Evolutionary conservation across 2,797 vertebrate species (phyloP).

Genomic region (Octomys mimax): DNA sequence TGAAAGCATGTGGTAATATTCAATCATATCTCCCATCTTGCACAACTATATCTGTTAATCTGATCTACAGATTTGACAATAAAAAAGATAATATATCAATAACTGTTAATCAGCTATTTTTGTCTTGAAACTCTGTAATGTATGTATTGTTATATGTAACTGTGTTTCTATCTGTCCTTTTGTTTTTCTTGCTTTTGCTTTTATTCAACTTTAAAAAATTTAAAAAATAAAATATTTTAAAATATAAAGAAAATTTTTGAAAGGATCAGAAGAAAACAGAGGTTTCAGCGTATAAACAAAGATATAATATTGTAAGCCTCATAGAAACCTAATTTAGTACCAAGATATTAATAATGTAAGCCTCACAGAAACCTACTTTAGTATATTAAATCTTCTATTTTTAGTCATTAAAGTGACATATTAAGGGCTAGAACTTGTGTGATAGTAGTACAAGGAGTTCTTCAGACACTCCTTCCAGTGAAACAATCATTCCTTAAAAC

Average conservation of each 20-base stretch:
- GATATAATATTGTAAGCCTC: constrained; percentile 16
- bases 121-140: too few species aligned
- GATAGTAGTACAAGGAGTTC: constrained; percentile 7
- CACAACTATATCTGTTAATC: too few species aligned
- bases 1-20: too few species aligned
- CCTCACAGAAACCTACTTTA: neutral
- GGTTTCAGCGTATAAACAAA: constrained; percentile 32
- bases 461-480: neutral
- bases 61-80: too few species aligned
- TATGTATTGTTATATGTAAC: too few species aligned
- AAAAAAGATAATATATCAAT: too few species aligned
- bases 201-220: too few species aligned
- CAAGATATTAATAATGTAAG: too few species aligned
- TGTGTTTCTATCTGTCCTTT: too few species aligned
- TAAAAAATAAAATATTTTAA: neutral
- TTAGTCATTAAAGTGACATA: constrained; percentile 27
- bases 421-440: neutral
- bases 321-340: neutral
- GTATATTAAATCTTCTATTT: constrained; percentile 46
- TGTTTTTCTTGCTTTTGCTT: too few species aligned
- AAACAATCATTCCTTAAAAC: constrained; percentile 58
- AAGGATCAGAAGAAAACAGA: constrained; percentile 41
- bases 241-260: neutral
- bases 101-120: too few species aligned
- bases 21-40: too few species aligned